Conservation (phyloP, 1,140 invertebrate species). For the Hycleus cichorii region DNA sequence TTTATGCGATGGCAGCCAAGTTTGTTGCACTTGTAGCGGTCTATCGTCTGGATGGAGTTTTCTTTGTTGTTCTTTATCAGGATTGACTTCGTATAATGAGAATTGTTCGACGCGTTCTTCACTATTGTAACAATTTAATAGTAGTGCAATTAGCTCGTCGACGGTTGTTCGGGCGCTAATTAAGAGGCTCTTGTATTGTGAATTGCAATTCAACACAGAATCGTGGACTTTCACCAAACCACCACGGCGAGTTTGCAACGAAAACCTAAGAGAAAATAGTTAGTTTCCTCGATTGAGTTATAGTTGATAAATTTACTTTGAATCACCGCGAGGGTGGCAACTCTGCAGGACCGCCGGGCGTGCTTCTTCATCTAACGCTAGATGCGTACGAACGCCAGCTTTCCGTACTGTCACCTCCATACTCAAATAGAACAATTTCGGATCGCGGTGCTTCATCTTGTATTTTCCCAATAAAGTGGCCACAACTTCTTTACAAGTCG, state of each 20-base stretch:
- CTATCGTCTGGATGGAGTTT: constrained; percentile 80
- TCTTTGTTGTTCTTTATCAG: constrained; percentile 68
- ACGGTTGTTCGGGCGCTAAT: constrained; percentile 85
- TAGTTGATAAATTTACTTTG: constrained; percentile 55
- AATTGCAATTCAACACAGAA: constrained; percentile 80
- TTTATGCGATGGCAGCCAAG: constrained; percentile 57
- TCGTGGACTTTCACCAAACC: constrained; percentile 87
- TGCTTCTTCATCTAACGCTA: constrained; percentile 81
- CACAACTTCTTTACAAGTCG: constrained; percentile 79
- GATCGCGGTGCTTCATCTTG: constrained; percentile 84
- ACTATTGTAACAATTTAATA: constrained; percentile 79
- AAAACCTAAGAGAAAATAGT: constrained; percentile 59
- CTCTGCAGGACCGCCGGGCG: constrained; percentile 81
- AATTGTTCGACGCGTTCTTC: constrained; percentile 76
- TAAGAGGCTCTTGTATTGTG: constrained; percentile 85
- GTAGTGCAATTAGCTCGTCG: constrained; percentile 77
- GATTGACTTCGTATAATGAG: constrained; percentile 76
- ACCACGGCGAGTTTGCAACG: constrained; percentile 73
- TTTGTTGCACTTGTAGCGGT: constrained; percentile 73
- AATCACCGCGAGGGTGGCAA: constrained; percentile 85
- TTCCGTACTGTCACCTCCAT: constrained; percentile 85
- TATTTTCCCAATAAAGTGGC: constrained; percentile 79
- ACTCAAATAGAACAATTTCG: constrained; percentile 84
- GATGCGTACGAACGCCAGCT: constrained; percentile 70
- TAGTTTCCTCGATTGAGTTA: background rate